A percentile compares a stretch with the other conserved stretches of the same genome.
These are phyloP conservation scores for Diorhabda carinulata DNA, from an alignment of 1,140 invertebrate genomes.

Conservation along the genomic window DNA sequence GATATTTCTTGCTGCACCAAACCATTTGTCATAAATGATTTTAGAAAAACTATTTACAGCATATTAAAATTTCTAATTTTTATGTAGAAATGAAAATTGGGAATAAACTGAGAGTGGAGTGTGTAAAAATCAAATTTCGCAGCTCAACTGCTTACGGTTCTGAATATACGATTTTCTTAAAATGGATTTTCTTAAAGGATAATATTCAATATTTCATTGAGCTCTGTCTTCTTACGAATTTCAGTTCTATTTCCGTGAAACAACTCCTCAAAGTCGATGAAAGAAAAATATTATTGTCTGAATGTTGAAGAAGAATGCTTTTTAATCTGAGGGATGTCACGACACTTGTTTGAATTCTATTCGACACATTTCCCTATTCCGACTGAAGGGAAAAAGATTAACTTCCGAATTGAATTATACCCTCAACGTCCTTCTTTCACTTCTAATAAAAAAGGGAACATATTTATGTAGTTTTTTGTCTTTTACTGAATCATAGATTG, in stretches of 20 bases:
- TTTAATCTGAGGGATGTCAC: conserved; percentile 28
- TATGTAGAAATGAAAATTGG: no score
- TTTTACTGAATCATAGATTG: no score
- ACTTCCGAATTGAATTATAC: background rate
- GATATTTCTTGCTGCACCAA: no score
- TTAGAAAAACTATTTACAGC: no score
- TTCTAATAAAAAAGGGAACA: no score
- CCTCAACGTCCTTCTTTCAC: background rate
- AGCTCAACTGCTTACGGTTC: no score
- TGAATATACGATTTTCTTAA: conserved; percentile 34
- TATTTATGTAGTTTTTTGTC: no score
- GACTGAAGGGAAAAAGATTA: background rate
- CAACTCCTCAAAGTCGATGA: conserved; percentile 29
- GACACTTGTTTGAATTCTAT: conserved; percentile 34
- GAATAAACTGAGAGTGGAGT: no score
- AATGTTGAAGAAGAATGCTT: conserved; percentile 30
- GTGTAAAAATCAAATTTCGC: no score
- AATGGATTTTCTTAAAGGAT: conserved; percentile 32
- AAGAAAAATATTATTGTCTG: conserved; percentile 41
- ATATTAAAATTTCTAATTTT: no score
- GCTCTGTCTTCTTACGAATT: conserved; percentile 19
- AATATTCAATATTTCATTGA: conserved; percentile 31
- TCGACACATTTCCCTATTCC: conserved; percentile 15
- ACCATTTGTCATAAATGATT: no score
- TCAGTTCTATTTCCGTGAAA: conserved; percentile 3